phyloP scores from a whole-genome alignment of 1,140 invertebrate genomes.

The Drosophila rufa region DNA sequence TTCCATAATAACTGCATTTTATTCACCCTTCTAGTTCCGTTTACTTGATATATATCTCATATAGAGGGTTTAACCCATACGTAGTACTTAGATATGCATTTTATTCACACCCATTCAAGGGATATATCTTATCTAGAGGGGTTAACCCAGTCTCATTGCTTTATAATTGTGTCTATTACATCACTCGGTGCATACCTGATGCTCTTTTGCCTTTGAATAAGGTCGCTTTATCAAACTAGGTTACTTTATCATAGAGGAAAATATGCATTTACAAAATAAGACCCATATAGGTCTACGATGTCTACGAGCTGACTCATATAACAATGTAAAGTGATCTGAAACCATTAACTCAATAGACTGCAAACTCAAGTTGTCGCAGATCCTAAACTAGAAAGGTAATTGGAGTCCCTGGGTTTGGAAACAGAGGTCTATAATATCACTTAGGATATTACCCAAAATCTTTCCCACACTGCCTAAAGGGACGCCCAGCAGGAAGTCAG shows the following conservation, averaged over 20 bases:
- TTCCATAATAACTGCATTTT: neutral
- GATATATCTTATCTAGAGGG: neutral
- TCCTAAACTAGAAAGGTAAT: no score
- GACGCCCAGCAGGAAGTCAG: no score
- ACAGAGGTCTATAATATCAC: no score
- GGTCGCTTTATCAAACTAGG: slow-evolving; percentile 11
- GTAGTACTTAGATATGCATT: neutral
- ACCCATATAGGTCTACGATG: no score
- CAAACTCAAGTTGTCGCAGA: no score
- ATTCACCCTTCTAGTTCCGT: neutral
- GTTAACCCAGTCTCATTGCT: neutral
- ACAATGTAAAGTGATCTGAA: no score
- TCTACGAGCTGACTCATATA: no score
- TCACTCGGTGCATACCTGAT: neutral
- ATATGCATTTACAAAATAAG: no score
- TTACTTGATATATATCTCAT: neutral
- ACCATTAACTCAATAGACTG: no score
- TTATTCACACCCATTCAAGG: neutral
- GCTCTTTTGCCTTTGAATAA: neutral
- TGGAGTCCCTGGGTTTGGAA: no score
- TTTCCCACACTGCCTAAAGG: no score
- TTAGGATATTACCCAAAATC: no score
- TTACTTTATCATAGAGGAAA: neutral
- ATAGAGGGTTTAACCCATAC: neutral
- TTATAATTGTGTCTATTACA: neutral